A percentile compares a stretch with the other conserved stretches of the same genome.
Evolutionary conservation across 1,140 invertebrate species (phyloP).

Genomic region (Diuraphis noxia): DNA sequence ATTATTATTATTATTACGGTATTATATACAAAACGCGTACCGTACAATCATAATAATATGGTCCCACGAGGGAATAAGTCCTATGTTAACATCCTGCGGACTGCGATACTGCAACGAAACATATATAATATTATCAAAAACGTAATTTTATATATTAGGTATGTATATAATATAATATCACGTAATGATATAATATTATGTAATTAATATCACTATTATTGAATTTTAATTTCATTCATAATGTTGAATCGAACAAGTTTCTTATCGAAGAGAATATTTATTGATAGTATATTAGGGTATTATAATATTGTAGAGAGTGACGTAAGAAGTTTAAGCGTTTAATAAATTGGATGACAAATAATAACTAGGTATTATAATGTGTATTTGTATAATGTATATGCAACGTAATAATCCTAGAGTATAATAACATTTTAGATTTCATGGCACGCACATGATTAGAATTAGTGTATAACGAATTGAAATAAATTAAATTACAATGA

Average conservation of each 20-base stretch:
- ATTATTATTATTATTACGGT: background rate
- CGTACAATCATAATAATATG: background rate
- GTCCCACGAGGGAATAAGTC: background rate
- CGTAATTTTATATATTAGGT: too few species aligned
- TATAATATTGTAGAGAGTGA: background rate
- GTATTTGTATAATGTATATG: too few species aligned
- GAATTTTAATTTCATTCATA: background rate
- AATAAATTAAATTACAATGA: too few species aligned
- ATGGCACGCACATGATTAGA: too few species aligned
- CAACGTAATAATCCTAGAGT: background rate
- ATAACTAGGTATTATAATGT: too few species aligned
- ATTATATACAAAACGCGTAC: background rate
- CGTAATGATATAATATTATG: background rate
- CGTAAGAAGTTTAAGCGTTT: background rate
- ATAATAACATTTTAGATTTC: too few species aligned
- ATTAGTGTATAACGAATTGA: too few species aligned
- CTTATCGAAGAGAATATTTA: background rate
- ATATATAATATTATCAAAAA: background rate
- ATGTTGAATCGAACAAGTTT: background rate
- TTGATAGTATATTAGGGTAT: background rate
- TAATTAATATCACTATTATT: background rate
- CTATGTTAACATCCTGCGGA: background rate
- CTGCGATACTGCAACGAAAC: background rate
- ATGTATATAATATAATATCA: background rate
- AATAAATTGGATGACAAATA: background rate